Evolutionary conservation across 2,797 vertebrate species (phyloP).

Genomic region (Tauraco hartlaubi): DNA sequence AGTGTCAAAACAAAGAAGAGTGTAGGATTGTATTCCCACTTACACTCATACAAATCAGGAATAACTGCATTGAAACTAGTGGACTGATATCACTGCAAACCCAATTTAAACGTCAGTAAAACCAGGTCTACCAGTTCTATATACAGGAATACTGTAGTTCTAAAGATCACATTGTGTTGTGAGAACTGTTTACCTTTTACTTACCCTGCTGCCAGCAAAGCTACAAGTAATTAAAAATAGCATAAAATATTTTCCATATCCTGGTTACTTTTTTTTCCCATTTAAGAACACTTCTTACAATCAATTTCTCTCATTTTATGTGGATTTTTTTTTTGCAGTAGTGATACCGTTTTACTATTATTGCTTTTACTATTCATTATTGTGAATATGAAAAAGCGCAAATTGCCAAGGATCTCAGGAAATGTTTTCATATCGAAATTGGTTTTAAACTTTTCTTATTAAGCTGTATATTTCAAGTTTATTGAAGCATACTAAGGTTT

Average conservation of each 20-base stretch:
- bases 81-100: neutral
- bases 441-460: neutral
- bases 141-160: neutral
- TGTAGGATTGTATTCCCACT: neutral
- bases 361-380: neutral
- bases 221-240: neutral
- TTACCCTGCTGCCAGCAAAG: neutral
- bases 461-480: neutral
- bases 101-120: neutral
- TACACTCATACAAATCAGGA: neutral
- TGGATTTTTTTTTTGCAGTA: neutral
- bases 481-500: neutral
- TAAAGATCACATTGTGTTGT: neutral
- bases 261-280: neutral
- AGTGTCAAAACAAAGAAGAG: constrained; percentile 15
- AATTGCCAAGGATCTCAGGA: neutral
- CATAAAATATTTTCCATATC: neutral
- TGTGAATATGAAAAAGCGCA: neutral
- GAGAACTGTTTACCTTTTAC: neutral
- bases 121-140: neutral
- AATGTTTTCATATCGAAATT: neutral
- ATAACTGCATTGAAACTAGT: neutral
- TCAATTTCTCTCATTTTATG: neutral
- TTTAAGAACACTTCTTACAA: neutral
- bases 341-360: neutral